Percentiles rank a stretch among this genome's conserved stretches.
These are phyloP conservation scores for Trichomalopsis sarcophagae DNA, from an alignment of 1,140 invertebrate species.

Conservation along the genomic window DNA sequence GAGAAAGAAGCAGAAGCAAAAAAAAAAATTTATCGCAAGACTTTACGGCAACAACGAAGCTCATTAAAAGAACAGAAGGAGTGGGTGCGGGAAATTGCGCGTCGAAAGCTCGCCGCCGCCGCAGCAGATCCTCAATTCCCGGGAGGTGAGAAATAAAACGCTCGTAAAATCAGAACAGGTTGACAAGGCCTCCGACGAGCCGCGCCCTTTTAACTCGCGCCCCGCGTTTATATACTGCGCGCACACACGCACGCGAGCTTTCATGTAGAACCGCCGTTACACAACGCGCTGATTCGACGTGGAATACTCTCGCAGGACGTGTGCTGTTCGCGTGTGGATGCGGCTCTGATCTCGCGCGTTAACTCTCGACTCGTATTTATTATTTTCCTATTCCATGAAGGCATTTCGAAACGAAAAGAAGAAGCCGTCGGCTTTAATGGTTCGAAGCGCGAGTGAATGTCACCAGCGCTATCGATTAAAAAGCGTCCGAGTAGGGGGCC, in stretches of 20 bases:
- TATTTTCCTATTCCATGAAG: not conserved
- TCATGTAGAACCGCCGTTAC: conserved; percentile 22
- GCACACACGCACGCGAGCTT: not conserved
- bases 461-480: conserved; percentile 36
- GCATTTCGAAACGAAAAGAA: not conserved
- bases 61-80: not conserved
- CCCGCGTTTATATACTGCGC: not conserved
- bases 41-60: not conserved
- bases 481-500: not conserved
- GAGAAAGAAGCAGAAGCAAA: not conserved
- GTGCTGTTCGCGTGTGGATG: not conserved
- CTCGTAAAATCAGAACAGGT: conserved; percentile 28
- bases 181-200: not conserved
- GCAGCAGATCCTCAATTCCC: not conserved
- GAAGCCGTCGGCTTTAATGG: not conserved
- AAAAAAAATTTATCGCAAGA: not conserved
- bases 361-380: not conserved
- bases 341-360: too few species aligned
- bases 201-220: conserved; percentile 9
- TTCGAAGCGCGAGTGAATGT: not conserved
- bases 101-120: not conserved
- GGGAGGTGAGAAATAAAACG: not conserved
- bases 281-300: conserved; percentile 16
- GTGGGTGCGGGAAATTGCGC: not conserved
- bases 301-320: not conserved